Evolutionary conservation across 1,140 invertebrate species (phyloP).

Genomic region (Habropoda laboriosa): DNA sequence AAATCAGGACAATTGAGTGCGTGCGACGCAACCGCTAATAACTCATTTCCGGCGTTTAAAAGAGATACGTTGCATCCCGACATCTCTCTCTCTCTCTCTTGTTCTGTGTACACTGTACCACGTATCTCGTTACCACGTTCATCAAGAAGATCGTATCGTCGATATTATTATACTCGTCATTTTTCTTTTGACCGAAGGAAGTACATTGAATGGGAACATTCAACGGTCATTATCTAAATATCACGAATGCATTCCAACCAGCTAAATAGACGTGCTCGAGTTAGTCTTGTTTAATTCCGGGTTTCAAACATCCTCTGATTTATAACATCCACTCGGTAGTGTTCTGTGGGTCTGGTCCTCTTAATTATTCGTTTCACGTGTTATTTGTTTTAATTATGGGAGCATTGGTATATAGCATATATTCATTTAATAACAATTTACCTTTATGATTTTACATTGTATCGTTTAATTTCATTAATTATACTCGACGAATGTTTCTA

Average conservation of each 20-base stretch:
- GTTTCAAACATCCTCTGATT: constrained; percentile 5
- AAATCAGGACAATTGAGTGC: constrained; percentile 67
- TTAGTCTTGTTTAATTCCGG: not conserved
- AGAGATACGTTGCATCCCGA: constrained; percentile 55
- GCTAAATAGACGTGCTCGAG: not conserved
- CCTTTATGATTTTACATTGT: too few relatives aligned
- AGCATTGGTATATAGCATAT: too few relatives aligned
- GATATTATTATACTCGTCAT: constrained; percentile 52
- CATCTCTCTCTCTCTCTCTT: not conserved
- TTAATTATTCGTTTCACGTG: not conserved
- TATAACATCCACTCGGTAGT: not conserved
- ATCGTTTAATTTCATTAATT: too few relatives aligned
- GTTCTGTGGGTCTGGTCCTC: not conserved
- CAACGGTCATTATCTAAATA: constrained; percentile 29
- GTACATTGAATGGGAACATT: constrained; percentile 37
- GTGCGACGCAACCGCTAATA: constrained; percentile 58
- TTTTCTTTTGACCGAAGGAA: constrained; percentile 43
- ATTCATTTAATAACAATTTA: too few relatives aligned
- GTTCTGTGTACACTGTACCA: not conserved
- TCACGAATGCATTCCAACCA: not conserved
- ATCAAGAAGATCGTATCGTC: constrained; percentile 59
- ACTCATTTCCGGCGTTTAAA: constrained; percentile 65
- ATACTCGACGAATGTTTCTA: too few relatives aligned
- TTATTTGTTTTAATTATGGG: too few relatives aligned
- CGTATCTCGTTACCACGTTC: constrained; percentile 65